Conservation (phyloP, 92 coral and sea anemone species). For the Pocillopora meandrina region DNA sequence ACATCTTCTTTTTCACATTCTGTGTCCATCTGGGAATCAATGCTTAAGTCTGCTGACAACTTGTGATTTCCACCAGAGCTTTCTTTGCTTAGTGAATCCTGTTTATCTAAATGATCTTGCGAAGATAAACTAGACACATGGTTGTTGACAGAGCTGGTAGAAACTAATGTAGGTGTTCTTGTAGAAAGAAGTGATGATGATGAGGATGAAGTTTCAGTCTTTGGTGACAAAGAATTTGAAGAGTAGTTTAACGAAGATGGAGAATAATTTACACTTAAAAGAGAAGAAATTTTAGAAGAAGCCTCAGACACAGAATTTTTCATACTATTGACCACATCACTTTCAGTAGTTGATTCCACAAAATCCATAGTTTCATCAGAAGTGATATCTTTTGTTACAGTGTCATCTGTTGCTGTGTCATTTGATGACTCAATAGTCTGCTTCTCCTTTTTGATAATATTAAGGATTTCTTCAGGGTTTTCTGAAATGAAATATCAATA, state of each 20-base stretch:
- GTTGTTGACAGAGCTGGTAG: conserved; percentile 8
- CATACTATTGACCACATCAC: conserved; percentile 43
- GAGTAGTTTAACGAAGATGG: background rate
- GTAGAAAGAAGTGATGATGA: background rate
- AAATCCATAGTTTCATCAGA: conserved; percentile 11
- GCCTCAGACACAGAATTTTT: conserved; percentile 29
- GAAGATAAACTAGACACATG: background rate
- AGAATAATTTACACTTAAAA: conserved; percentile 14
- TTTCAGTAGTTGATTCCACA: conserved; percentile 10
- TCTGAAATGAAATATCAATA: conserved; percentile 21
- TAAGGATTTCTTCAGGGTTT: conserved; percentile 21
- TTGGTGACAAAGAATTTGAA: conserved; percentile 22
- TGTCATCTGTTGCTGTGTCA: background rate
- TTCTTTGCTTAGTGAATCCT: background rate
- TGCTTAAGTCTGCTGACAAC: conserved; percentile 13
- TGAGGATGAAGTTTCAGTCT: conserved; percentile 9
- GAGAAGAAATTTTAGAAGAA: conserved; percentile 33
- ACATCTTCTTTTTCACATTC: conserved; percentile 73
- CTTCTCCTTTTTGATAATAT: background rate
- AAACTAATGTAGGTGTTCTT: background rate
- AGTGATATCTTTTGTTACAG: background rate
- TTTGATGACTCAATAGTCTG: background rate
- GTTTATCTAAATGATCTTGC: background rate
- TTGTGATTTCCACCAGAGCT: conserved; percentile 6
- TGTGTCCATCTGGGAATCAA: conserved; percentile 48